Base-by-base conservation (phyloP, 2,113 vertebrate genomes). In the Hippoglossus stenolepis region DNA sequence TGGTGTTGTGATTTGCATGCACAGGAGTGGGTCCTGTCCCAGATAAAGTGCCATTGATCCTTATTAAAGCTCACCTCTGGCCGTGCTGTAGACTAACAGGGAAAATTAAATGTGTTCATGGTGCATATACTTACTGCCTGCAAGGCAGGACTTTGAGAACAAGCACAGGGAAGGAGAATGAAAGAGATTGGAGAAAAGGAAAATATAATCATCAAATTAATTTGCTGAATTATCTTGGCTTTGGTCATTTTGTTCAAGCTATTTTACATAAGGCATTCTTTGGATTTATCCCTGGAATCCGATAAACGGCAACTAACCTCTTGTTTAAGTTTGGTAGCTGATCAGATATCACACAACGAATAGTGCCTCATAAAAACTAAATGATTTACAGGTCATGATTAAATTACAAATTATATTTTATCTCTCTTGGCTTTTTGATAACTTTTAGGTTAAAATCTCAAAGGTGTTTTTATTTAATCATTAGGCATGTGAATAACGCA, bases 11-110 rank as follows among this genome's bases (percentile, higher is more conserved):
- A 98, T 98, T 98, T 97, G 96, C 96, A 98, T 98, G 96, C 96
- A 96, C 92, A 94, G 79, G 96, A 96, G 96, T 95, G 95, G 92
- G 95, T 94, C 94, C 96, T 96, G 95, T 97, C 96, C 96, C 95
- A 97, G 97, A 97, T 97, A 97, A 97, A 98, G 96, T 96, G 95
- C 97, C 97, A 97, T 97, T 98, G 97, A 98, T 98, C 97, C 97
- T 97, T 98, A 98, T 97, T 98, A 98, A 98, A 97, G 95, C 96
- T 97, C 96, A 98, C 97, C 97, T 97, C 97, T 98, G 96, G 96
- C 96, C 94, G 93, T 93, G 93, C 95, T 96, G 95, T 97, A 95
- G 97, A 97, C 96, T 96, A 96, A 97, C 95, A 95, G 95, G 95
- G 96, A 96, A 97, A 97, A 98, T 97, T 96, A 97, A 98, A 97